Conservation (phyloP, 2,797 vertebrate species). For the Tapera naevia region DNA sequence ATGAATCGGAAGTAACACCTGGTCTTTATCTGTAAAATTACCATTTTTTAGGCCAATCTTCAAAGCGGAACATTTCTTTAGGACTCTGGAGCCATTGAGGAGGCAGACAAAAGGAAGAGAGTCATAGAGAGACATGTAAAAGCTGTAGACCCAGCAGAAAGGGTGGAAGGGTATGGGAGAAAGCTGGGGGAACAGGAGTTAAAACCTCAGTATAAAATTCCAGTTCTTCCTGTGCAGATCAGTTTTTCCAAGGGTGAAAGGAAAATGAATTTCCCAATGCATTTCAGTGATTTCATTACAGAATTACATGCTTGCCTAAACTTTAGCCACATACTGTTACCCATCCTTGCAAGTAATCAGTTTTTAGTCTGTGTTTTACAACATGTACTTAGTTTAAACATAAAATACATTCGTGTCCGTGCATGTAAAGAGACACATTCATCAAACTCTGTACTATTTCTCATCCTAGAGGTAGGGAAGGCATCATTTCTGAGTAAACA, state of each 20-base stretch:
- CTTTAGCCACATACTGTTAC: conserved; percentile 36
- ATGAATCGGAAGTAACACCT: conserved; percentile 54
- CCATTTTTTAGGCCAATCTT: conserved; percentile 60
- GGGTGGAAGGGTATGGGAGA: background rate
- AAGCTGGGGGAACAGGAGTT: conserved; percentile 18
- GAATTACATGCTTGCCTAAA: conserved; percentile 58
- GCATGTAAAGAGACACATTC: background rate
- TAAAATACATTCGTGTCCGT: background rate
- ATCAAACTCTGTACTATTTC: background rate
- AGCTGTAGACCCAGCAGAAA: conserved; percentile 49
- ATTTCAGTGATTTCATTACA: conserved; percentile 64
- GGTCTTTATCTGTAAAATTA: conserved; percentile 58
- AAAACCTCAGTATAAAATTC: conserved; percentile 14
- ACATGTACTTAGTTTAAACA: background rate
- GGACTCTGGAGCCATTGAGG: conserved; percentile 63
- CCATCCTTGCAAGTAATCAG: conserved; percentile 37
- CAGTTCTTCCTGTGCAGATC: background rate
- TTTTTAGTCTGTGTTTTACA: conserved; percentile 18
- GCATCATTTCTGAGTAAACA: background rate
- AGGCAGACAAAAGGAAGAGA: conserved; percentile 66
- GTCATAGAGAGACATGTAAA: conserved; percentile 51
- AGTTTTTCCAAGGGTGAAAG: conserved; percentile 32
- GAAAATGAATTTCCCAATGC: conserved; percentile 43
- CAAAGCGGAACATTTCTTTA: conserved; percentile 67
- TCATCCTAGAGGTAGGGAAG: background rate